A percentile compares a stretch with the other conserved stretches of the same genome.
Conservation (phyloP, 2,113 vertebrate species). For the Lipotes vexillifer region DNA sequence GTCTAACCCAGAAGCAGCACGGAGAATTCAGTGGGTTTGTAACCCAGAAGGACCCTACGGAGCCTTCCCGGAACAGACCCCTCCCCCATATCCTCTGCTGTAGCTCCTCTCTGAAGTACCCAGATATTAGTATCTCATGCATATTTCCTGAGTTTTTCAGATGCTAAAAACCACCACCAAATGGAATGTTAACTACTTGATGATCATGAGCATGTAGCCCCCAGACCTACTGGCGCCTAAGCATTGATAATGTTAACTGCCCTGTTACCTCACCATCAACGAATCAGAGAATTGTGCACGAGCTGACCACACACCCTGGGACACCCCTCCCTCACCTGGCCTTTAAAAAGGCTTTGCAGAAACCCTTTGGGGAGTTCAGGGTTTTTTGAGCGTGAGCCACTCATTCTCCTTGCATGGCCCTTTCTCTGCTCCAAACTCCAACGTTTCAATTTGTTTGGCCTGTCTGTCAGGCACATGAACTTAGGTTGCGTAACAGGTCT, state of each 20-base stretch:
- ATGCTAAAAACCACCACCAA: not conserved
- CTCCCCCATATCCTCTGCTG: not conserved
- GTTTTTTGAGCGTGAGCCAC: not conserved
- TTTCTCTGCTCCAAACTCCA: not conserved
- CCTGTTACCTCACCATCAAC: not conserved
- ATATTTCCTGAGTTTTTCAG: not conserved
- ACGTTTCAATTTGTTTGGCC: not conserved
- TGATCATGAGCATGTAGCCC: not conserved
- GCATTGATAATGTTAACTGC: not conserved
- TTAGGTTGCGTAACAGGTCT: not conserved
- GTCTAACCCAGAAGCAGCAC: not conserved
- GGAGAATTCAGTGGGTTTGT: not conserved
- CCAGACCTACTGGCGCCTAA: not conserved
- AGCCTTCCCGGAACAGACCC: not conserved
- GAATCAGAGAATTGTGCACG: not conserved
- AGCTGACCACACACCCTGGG: not conserved
- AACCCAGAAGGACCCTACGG: no score
- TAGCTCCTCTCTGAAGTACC: not conserved
- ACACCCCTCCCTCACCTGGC: not conserved
- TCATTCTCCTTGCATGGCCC: not conserved
- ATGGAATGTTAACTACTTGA: not conserved
- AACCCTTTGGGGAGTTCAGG: rapidly evolving
- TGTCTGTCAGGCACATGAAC: not conserved
- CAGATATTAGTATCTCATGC: not conserved
- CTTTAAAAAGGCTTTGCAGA: not conserved